Evolutionary conservation across 2,113 vertebrate genomes (phyloP).

Genomic region (Alethe castanea): DNA sequence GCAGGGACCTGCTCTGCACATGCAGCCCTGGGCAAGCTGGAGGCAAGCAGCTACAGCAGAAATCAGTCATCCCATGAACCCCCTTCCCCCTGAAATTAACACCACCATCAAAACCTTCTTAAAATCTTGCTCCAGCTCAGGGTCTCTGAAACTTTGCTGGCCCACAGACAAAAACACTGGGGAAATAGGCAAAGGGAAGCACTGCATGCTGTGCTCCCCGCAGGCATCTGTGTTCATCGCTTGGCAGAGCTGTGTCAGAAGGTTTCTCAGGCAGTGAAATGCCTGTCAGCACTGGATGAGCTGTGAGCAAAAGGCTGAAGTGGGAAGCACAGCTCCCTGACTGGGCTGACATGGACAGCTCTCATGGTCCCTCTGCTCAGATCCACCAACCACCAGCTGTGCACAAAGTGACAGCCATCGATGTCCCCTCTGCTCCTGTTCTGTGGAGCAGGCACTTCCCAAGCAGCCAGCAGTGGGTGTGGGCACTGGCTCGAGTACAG

Average conservation of each 20-base stretch:
- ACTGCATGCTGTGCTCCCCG: background rate
- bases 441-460: background rate
- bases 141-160: background rate
- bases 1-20: background rate
- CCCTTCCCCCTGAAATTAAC: rapidly evolving
- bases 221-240: rapidly evolving
- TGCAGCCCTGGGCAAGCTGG: background rate
- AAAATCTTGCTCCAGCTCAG: background rate
- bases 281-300: background rate
- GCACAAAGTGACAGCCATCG: background rate
- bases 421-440: background rate
- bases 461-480: background rate
- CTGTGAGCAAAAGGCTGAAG: background rate
- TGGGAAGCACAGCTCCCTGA: background rate
- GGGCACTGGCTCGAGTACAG: rapidly evolving
- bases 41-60: background rate
- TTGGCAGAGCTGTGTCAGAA: background rate
- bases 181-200: background rate
- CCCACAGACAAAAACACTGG: background rate
- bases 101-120: background rate
- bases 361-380: background rate
- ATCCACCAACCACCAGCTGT: background rate
- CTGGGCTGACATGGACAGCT: background rate
- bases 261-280: background rate
- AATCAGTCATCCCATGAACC: background rate